A percentile compares a stretch with the other conserved stretches of the same genome.
Conservation (phyloP, 2,797 vertebrate species). For the Jordanella pulchra region DNA sequence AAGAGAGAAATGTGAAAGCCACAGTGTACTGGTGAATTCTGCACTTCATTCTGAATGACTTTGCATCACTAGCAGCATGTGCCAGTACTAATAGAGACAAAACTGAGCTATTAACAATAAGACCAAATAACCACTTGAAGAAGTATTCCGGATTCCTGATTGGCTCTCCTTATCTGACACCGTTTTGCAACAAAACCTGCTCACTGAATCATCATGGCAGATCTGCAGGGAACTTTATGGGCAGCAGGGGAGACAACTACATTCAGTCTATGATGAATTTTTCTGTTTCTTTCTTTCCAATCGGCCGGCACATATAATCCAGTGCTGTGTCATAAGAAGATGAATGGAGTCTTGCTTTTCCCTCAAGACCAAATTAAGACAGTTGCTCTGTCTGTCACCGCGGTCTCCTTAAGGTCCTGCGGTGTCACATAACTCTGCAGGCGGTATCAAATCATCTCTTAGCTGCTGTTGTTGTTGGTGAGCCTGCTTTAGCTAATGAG, state of each 20-base stretch:
- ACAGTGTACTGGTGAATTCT: neutral
- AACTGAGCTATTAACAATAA: slow-evolving; percentile 12
- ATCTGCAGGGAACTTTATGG: slow-evolving; percentile 17
- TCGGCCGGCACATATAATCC: slow-evolving; percentile 30
- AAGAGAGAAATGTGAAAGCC: neutral
- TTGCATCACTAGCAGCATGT: slow-evolving; percentile 6
- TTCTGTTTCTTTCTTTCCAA: slow-evolving; percentile 34
- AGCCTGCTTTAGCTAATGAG: slow-evolving; percentile 71
- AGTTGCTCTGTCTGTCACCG: slow-evolving; percentile 35
- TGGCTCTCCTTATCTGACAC: slow-evolving; percentile 25
- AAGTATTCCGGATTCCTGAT: slow-evolving; percentile 4
- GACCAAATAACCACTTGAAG: slow-evolving; percentile 14
- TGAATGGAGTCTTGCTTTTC: slow-evolving; percentile 19
- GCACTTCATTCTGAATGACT: slow-evolving; percentile 13
- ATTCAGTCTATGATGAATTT: slow-evolving; percentile 27
- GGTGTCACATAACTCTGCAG: slow-evolving; percentile 52
- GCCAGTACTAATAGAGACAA: neutral
- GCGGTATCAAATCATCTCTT: slow-evolving; percentile 65
- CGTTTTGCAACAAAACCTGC: slow-evolving; percentile 17
- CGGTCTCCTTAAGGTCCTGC: slow-evolving; percentile 51
- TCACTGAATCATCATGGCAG: slow-evolving; percentile 23
- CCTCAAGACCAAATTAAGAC: slow-evolving; percentile 56
- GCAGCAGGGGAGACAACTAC: slow-evolving; percentile 9
- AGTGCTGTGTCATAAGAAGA: slow-evolving; percentile 21
- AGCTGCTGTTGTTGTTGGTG: slow-evolving; percentile 63